These are phyloP conservation scores for Dolichotis patagonum DNA, from an alignment of 2,113 vertebrate genomes.

Conservation along the genomic window DNA sequence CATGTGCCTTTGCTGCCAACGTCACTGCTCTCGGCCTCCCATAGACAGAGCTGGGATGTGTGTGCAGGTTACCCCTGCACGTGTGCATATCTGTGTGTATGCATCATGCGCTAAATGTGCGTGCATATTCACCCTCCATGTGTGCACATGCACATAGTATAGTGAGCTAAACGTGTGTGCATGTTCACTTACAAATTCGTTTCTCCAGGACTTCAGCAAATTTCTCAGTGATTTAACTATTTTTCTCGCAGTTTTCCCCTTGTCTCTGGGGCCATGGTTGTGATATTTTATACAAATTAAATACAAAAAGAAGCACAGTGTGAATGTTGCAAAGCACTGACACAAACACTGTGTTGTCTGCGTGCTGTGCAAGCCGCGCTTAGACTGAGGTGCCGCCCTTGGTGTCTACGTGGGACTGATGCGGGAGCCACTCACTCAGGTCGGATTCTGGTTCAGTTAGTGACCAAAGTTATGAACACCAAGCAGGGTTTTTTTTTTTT, in stretches of 20 bases:
- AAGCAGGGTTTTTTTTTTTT: not conserved
- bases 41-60: too few species aligned
- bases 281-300: not conserved
- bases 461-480: not conserved
- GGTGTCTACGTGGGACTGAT: not conserved
- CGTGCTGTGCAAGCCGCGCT: not conserved
- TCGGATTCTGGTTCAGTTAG: not conserved
- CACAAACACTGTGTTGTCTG: not conserved
- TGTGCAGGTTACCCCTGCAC: not conserved
- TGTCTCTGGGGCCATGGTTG: not conserved
- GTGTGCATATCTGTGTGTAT: not conserved
- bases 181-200: too few species aligned
- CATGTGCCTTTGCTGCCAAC: too few species aligned
- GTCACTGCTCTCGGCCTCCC: too few species aligned
- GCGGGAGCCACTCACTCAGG: not conserved
- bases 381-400: not conserved
- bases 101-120: too few species aligned
- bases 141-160: too few species aligned
- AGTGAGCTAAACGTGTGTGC: too few species aligned
- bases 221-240: not conserved
- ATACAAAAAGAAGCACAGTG: not conserved
- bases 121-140: too few species aligned
- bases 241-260: not conserved
- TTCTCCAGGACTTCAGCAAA: too few species aligned
- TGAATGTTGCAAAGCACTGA: not conserved